Base-by-base conservation (phyloP, 2,888 invertebrate genomes). In the Machimus atricapillus region DNA sequence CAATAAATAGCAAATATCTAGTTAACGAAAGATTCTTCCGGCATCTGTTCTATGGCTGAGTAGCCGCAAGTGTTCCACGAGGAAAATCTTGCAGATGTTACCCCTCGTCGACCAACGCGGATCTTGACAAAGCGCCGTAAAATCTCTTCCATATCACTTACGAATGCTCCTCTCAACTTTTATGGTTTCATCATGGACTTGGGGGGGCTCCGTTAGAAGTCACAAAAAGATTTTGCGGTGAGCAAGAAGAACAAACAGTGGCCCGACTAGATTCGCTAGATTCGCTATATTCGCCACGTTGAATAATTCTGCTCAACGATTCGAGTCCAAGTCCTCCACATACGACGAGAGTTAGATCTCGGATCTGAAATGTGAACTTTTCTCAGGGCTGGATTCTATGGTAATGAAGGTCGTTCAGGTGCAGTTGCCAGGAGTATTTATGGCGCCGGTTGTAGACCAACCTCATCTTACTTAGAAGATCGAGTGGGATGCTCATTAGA, bases 341-440 rank as follows among this genome's bases (percentile, higher is more conserved):
- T 52, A 52, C 6, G 52, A 52, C 7, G 52, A 52, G 52, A 40
- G 40, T 78, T 19, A 27, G 16, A 27, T 19, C 52, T 27, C 14
- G 2, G 46, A 19, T 43, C 52, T 19, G 6, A 52, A n/a, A n/a
- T 52, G 66, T 43, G 31, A 40, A 58, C 40, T 66, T 27, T 73
- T 83, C 58, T 83, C 73, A 66, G 83, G 83, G 27, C 40, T 40
- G 37, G 40, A 83, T 83, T 73, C 73, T 83, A 83, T 83, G 83
- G 34, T 83, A 83, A 83, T 83, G 83, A 83, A 83, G 83, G 83
- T 83, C 83, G 40, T 37, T 73, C 83, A 83, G 66, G 83, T 83
- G 83, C 58, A 73, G 40, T 34, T 83, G 37, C 23, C 23, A 37
- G n/a, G 83, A 58, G 83, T 66, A 82, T 52, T 43, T 66, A 37